Conservation (phyloP, 2,113 vertebrate species). For the Castor canadensis region DNA sequence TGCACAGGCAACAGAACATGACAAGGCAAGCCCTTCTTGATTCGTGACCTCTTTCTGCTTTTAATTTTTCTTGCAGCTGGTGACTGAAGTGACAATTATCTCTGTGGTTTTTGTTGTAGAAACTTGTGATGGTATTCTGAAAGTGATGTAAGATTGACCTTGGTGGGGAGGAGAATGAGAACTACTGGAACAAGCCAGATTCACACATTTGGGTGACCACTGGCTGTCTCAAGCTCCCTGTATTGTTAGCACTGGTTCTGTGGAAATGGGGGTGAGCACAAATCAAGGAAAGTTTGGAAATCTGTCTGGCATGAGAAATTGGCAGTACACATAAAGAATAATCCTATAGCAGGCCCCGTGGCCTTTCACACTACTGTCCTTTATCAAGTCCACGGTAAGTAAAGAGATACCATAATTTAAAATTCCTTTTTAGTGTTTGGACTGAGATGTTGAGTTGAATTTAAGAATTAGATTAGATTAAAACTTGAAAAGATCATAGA, state of each 20-base stretch:
- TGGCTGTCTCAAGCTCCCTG: background rate
- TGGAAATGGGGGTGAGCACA: background rate
- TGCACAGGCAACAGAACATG: background rate
- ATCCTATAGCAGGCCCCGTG: no score
- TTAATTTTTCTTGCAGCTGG: background rate
- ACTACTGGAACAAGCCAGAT: background rate
- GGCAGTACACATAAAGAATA: background rate
- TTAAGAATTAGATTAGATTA: background rate
- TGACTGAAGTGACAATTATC: background rate
- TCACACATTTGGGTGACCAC: background rate
- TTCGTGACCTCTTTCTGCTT: background rate
- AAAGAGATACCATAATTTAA: background rate
- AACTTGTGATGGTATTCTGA: background rate
- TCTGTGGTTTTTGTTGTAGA: background rate
- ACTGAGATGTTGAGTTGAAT: background rate
- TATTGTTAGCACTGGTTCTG: background rate
- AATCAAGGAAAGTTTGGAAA: background rate
- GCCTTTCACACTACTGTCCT: background rate
- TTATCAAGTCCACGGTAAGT: background rate
- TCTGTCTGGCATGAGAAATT: background rate
- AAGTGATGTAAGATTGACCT: fast-evolving
- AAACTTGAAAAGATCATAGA: background rate
- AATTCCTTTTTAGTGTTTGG: background rate
- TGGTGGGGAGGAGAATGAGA: background rate
- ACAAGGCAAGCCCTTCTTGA: background rate